Percentiles rank a stretch among this genome's conserved stretches.
These are phyloP conservation scores for Zapus hudsonius DNA, from an alignment of 2,113 vertebrate genomes.

Conservation along the genomic window DNA sequence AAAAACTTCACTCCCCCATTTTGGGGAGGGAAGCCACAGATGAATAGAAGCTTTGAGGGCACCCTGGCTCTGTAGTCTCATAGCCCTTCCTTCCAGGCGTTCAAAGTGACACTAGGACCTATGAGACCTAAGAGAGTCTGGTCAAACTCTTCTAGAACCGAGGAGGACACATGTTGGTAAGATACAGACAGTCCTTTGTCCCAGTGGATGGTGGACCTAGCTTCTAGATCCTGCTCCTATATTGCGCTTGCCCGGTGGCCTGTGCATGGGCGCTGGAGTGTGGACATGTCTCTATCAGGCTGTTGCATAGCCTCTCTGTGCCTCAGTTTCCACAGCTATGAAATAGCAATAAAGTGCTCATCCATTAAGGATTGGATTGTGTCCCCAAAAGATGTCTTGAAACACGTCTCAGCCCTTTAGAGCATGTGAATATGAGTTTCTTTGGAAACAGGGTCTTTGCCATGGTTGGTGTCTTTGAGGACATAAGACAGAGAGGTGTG, in stretches of 20 bases:
- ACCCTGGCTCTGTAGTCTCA: background rate
- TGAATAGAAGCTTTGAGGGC: background rate
- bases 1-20: background rate
- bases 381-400: background rate
- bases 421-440: background rate
- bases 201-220: background rate
- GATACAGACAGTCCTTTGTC: background rate
- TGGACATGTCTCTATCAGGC: too few relatives aligned
- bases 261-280: background rate
- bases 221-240: background rate
- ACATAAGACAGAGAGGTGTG: background rate
- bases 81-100: background rate
- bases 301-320: background rate
- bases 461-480: background rate
- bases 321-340: background rate
- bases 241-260: fast-evolving
- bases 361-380: background rate
- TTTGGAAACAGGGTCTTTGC: background rate
- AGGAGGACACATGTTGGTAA: fast-evolving
- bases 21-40: background rate
- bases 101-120: background rate
- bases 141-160: background rate
- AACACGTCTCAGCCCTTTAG: background rate
- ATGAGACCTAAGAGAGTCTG: too few relatives aligned
- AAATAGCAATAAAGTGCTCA: too few relatives aligned